Conservation (phyloP, 2,113 vertebrate species). For the Xerus inauris region DNA sequence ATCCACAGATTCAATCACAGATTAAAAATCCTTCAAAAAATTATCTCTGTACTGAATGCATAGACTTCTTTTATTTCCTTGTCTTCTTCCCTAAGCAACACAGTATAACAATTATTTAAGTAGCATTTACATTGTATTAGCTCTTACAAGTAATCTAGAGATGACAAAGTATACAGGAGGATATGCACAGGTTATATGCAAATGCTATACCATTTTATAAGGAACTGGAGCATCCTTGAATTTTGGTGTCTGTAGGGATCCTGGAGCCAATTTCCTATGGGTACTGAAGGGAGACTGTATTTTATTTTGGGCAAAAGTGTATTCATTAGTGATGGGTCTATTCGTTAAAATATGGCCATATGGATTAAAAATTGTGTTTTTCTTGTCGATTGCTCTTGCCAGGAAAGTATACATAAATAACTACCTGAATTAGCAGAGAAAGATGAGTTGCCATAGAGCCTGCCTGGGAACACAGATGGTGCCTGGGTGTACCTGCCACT, state of each 20-base stretch:
- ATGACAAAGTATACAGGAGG: neutral
- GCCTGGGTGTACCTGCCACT: neutral
- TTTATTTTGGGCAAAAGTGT: constrained; percentile 67
- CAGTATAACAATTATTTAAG: neutral
- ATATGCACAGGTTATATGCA: neutral
- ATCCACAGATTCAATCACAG: neutral
- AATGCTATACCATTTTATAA: neutral
- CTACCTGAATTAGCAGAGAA: neutral
- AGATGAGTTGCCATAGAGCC: neutral
- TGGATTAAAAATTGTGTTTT: neutral
- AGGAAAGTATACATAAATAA: constrained; percentile 39
- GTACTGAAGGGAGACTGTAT: neutral
- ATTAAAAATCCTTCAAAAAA: neutral
- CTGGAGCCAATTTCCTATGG: neutral
- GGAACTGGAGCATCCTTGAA: neutral
- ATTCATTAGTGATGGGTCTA: constrained; percentile 43
- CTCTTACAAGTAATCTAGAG: neutral
- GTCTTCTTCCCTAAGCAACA: neutral
- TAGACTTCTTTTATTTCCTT: neutral
- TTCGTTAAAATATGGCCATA: constrained; percentile 34
- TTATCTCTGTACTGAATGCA: neutral
- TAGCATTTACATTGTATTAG: neutral
- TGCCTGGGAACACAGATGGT: neutral
- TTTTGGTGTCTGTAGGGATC: neutral
- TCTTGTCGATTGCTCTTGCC: constrained; percentile 17